Percentiles rank a stretch among this genome's conserved stretches.
phyloP scores from a whole-genome alignment of 2,888 invertebrate genomes.

The Hoplodrina ambigua region DNA sequence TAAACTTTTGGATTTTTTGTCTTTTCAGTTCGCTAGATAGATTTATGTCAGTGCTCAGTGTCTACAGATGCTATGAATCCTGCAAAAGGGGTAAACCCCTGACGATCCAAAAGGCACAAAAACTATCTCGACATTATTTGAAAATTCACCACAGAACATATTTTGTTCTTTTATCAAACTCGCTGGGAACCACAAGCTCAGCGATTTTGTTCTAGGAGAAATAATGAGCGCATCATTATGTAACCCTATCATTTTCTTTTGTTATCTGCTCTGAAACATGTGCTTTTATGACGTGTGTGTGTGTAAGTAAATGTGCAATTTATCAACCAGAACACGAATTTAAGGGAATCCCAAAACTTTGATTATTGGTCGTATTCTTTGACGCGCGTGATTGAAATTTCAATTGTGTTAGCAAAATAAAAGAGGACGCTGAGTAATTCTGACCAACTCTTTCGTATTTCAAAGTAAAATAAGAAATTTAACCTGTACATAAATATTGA shows the following conservation, averaged over 20 bases:
- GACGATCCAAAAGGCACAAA: background rate
- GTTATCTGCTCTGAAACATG: constrained; percentile 10
- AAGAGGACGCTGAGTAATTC: background rate
- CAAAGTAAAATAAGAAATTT: background rate
- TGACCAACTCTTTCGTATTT: background rate
- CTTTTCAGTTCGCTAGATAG: background rate
- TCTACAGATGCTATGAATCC: too few species aligned
- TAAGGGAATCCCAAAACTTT: constrained; percentile 47
- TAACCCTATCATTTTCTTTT: constrained; percentile 32
- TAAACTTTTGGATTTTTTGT: background rate
- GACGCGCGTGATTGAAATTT: constrained; percentile 54
- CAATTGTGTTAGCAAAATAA: constrained; percentile 20
- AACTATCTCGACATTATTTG: background rate
- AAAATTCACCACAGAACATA: constrained; percentile 23
- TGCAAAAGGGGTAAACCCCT: too few species aligned
- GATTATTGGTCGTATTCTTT: constrained; percentile 45
- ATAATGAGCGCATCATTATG: constrained; percentile 23
- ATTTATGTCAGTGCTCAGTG: too few species aligned
- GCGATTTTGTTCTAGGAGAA: constrained; percentile 10
- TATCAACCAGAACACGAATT: constrained; percentile 38
- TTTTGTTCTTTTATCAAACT: background rate
- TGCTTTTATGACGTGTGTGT: background rate
- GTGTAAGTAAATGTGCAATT: constrained; percentile 37
- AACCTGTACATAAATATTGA: background rate
- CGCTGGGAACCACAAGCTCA: constrained; percentile 1